phyloP scores from a whole-genome alignment of 2,113 vertebrate genomes.

The Pionites leucogaster region DNA sequence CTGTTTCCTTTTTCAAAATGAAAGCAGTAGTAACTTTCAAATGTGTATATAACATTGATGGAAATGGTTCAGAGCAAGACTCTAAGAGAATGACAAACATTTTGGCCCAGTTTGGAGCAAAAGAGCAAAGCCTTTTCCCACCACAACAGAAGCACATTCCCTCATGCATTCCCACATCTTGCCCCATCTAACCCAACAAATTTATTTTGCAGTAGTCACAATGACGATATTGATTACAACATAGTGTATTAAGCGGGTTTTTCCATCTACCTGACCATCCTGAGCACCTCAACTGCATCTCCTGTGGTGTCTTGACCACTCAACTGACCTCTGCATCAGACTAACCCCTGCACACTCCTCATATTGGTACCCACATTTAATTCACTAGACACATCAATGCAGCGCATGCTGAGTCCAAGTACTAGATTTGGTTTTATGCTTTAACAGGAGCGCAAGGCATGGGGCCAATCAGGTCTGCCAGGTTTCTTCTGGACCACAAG shows the following conservation, averaged over 20 bases:
- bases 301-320: fast-evolving
- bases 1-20: not conserved
- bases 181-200: fast-evolving
- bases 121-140: not conserved
- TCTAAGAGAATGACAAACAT: fast-evolving
- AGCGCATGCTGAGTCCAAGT: fast-evolving
- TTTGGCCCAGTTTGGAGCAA: too few species aligned
- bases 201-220: not conserved
- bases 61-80: not conserved
- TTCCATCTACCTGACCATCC: not conserved
- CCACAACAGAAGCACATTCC: not conserved
- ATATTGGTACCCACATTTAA: not conserved
- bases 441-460: not conserved
- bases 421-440: not conserved
- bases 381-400: not conserved
- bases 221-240: not conserved
- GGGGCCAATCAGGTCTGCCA: fast-evolving
- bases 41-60: fast-evolving
- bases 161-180: not conserved
- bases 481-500: not conserved
- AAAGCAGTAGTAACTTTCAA: not conserved
- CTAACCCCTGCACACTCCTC: not conserved
- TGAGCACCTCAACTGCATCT: not conserved
- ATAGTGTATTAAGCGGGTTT: not conserved
- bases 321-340: not conserved